Evolutionary conservation across 2,888 invertebrate species (phyloP), one percentile per base, ranked within the genome.

Genomic region (Coenonympha arcania): DNA sequence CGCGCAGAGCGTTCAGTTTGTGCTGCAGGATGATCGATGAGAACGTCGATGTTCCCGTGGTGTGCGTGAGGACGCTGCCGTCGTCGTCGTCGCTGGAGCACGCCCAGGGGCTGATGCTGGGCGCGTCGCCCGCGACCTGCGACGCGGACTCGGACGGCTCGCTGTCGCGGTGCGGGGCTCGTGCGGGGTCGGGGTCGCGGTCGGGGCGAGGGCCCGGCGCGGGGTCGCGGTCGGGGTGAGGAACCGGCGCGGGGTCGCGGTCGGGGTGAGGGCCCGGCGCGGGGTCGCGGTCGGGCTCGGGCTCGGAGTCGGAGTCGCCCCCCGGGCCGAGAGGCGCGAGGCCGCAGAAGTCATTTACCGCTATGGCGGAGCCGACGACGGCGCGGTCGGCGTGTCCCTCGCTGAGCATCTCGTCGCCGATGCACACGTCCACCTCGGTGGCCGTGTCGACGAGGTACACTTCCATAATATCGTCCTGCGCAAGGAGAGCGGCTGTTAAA

Each of bases 371-470:
- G n/a, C n/a, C n/a, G n/a, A n/a, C n/a, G n/a, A n/a, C n/a, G n/a
- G n/a, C n/a, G n/a, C n/a, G n/a, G 67, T 76, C 81, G 4, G 90
- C 90, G 68, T 82, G 78, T 0, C 87, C 87, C 52, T 82, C 73
- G 57, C 77, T 69, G 6, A 88, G 72, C 52, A 90, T 66, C 56
- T 73, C 67, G 52, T 76, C 73, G 66, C 87, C 81, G 54, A 90
- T 64, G 70, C 81, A 84, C 49, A 86, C 64, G 72, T 89, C 89
- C 9, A 75, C 68, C 2, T 63, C 68, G 20, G 73, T 71, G 4
- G 76, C 63, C 24, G 89, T 88, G 74, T 90, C 88, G 48, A 87
- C 79, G 55, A 90, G 74, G 61, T 83, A 74, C 60, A 89, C 68
- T 56, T 80, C 78, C 41, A 80, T 56, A 13, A 68, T 61, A 57